These are phyloP conservation scores for Calliopsis andreniformis DNA, from an alignment of 1,140 invertebrate species.

Conservation along the genomic window DNA sequence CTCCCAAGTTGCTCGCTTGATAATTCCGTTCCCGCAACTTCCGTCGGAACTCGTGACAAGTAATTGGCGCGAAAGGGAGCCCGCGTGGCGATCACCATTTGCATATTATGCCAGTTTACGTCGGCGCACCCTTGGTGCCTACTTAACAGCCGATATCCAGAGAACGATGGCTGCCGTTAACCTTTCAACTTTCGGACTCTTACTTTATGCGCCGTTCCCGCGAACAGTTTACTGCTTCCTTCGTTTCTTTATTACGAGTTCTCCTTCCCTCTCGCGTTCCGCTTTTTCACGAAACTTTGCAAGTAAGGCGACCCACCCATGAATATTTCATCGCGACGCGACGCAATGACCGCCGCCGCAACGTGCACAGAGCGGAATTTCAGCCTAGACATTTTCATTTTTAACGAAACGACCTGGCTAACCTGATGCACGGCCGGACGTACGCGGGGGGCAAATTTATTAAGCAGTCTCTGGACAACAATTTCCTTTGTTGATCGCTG, in stretches of 20 bases:
- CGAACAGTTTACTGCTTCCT: conserved; percentile 40
- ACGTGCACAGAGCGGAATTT: background rate
- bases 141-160: conserved; percentile 32
- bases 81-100: conserved; percentile 3
- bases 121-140: background rate
- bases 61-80: background rate
- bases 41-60: background rate
- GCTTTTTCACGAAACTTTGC: conserved; percentile 32
- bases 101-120: conserved; percentile 5
- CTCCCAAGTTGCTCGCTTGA: background rate
- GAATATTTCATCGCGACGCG: conserved; percentile 56
- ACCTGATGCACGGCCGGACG: background rate
- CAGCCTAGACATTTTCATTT: background rate
- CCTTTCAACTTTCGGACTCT: conserved; percentile 9
- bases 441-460: background rate
- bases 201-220: conserved; percentile 14
- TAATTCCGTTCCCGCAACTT: conserved; percentile 16
- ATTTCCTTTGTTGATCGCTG: background rate
- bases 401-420: background rate
- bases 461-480: no score
- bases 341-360: conserved; percentile 34
- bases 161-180: conserved; percentile 46
- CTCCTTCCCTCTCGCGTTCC: background rate
- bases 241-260: conserved; percentile 32
- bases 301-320: conserved; percentile 27